Percentiles rank a stretch among this genome's conserved stretches.
These are phyloP conservation scores for Uromys caudimaculatus DNA, from an alignment of 2,797 vertebrate species.

Conservation along the genomic window DNA sequence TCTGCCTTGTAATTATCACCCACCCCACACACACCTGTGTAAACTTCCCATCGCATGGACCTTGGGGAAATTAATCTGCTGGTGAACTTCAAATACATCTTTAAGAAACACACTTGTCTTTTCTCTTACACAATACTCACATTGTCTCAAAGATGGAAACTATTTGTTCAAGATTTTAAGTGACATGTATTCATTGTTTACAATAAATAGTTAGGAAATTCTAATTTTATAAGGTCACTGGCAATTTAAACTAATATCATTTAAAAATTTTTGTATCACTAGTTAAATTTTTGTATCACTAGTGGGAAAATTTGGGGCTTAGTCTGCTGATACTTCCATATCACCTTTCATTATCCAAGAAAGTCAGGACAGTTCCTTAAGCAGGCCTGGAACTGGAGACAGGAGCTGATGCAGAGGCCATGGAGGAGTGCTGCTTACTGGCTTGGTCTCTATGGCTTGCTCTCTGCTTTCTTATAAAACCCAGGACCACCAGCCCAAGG, in stretches of 20 bases:
- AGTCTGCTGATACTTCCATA: neutral
- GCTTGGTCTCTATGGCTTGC: neutral
- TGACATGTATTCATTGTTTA: conserved; percentile 45
- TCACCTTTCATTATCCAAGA: neutral
- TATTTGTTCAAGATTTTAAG: neutral
- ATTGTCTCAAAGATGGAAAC: neutral
- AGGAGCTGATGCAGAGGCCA: neutral
- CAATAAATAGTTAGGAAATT: conserved; percentile 39
- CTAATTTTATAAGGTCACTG: conserved; percentile 38
- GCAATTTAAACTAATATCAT: conserved; percentile 53
- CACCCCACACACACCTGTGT: neutral
- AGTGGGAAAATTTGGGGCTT: conserved; percentile 18
- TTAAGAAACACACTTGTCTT: conserved; percentile 7
- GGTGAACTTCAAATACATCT: conserved; percentile 34
- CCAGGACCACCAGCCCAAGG: neutral
- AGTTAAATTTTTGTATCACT: conserved; percentile 5
- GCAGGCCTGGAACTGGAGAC: neutral
- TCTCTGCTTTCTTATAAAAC: neutral
- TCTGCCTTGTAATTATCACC: neutral
- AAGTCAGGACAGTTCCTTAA: neutral
- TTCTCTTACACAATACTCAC: neutral
- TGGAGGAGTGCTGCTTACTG: neutral
- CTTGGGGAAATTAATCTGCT: neutral
- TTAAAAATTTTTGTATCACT: conserved; percentile 50
- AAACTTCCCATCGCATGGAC: neutral